Conservation (phyloP, 2,797 vertebrate species). For the Scleropages formosus region DNA sequence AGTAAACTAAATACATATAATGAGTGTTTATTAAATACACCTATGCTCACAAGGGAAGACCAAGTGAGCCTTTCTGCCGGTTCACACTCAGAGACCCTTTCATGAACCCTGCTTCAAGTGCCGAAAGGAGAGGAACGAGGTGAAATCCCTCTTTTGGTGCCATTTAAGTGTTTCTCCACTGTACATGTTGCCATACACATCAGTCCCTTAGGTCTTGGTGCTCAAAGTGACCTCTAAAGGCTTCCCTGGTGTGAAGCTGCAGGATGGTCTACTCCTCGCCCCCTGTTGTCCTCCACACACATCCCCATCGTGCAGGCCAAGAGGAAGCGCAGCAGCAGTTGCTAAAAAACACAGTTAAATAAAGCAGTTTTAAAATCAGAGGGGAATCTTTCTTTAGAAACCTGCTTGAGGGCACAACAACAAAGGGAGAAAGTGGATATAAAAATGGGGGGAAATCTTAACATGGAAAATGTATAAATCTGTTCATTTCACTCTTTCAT, state of each 20-base stretch:
- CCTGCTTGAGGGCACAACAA: neutral
- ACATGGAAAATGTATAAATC: neutral
- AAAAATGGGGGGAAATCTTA: neutral
- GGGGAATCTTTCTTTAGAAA: neutral
- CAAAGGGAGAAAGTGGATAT: neutral
- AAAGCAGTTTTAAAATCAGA: neutral
- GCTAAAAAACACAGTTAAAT: slow-evolving; percentile 6
- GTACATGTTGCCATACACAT: neutral
- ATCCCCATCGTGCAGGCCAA: neutral
- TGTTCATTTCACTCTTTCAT: neutral
- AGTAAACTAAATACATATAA: neutral
- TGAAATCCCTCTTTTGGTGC: no score
- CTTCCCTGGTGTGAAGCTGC: neutral
- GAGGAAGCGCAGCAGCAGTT: neutral
- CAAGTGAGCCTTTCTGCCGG: no score
- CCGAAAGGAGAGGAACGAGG: no score
- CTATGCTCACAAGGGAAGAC: no score
- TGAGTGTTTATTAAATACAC: no score
- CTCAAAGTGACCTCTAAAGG: neutral
- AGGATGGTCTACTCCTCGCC: neutral
- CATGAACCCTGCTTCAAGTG: no score
- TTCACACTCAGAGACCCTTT: no score
- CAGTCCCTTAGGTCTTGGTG: neutral
- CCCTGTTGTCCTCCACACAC: neutral
- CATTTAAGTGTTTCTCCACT: no score